Evolutionary conservation across 2,888 invertebrate species (phyloP), one percentile per base, ranked within the genome.

Genomic region (Scaptodrosophila latifasciaeformis): DNA sequence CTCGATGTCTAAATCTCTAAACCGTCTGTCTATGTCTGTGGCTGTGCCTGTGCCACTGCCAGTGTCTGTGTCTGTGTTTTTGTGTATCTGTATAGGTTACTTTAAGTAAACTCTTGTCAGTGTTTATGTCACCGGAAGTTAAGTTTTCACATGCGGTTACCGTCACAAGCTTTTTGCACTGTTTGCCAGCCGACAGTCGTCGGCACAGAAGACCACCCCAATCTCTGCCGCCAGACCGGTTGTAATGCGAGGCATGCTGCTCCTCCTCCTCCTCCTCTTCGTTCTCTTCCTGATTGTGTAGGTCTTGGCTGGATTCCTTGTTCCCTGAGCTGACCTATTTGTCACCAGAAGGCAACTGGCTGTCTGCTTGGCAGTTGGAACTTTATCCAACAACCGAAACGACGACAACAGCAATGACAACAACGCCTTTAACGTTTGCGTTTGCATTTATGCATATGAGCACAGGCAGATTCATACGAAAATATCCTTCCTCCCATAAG

Each of bases 131-230:
- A 70, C 75, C 74, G 74, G 74, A 75, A 78, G 74, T 80, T 80
- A 63, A 78, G 81, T 80, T 75, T 75, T 80, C 81, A 75, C 74
- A 80, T 75, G 74, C 81, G 74, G 74, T 80, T 75, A 75, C 67
- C 70, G 79, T 78, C 75, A 43, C 40, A 46, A 12, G 30, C 37
- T 37, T 37, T 37, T 37, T 19, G 37, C 37, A 15, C 15, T 37
- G 37, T 37, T 37, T 37, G 15, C 37, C 31, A 34, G 34, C 5
- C 34, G 7, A 34, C 10, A 12, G 34, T 15, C 13, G n/a, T n/a
- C n/a, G n/a, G n/a, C n/a, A n/a, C n/a, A n/a, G n/a, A n/a, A n/a
- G n/a, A n/a, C n/a, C n/a, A n/a, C n/a, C n/a, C n/a, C n/a, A n/a
- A n/a, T n/a, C n/a, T n/a, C n/a, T n/a, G n/a, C n/a, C n/a, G n/a